phyloP scores from a whole-genome alignment of 2,113 vertebrate species.

The Prietella phreatophila region DNA sequence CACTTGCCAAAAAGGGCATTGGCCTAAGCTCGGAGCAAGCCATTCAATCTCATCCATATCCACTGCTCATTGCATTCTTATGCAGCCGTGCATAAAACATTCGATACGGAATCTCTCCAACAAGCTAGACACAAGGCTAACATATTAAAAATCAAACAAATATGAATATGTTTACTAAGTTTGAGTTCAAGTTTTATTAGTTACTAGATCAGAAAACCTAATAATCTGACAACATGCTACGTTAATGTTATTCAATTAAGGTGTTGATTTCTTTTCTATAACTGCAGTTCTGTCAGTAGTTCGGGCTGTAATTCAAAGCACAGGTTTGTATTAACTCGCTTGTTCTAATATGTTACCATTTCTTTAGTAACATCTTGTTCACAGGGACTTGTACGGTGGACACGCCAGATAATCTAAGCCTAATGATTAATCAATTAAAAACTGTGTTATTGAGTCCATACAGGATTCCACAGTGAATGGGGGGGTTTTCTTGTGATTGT shows the following conservation, averaged over 20 bases:
- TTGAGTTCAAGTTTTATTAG: background rate
- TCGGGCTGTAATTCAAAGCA: background rate
- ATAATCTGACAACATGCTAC: background rate
- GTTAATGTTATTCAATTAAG: background rate
- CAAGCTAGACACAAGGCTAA: background rate
- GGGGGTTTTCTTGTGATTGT: too few species aligned
- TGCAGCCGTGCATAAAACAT: slow-evolving; percentile 58
- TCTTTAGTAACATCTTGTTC: background rate
- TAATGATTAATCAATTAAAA: background rate
- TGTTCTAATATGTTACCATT: background rate
- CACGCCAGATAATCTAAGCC: background rate
- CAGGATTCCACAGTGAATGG: too few species aligned
- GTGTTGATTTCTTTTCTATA: background rate
- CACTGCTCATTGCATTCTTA: slow-evolving; percentile 44
- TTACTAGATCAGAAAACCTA: background rate
- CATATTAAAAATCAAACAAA: background rate
- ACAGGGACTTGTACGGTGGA: background rate
- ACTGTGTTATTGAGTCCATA: background rate
- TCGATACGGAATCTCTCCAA: slow-evolving; percentile 21
- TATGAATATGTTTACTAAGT: background rate
- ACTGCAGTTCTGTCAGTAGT: background rate
- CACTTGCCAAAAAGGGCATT: slow-evolving; percentile 31
- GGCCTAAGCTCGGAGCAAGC: slow-evolving; percentile 26
- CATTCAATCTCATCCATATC: slow-evolving; percentile 22
- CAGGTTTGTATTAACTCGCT: background rate